Base-by-base conservation (phyloP, 2,797 vertebrate genomes). In the Sebastes jordani region DNA sequence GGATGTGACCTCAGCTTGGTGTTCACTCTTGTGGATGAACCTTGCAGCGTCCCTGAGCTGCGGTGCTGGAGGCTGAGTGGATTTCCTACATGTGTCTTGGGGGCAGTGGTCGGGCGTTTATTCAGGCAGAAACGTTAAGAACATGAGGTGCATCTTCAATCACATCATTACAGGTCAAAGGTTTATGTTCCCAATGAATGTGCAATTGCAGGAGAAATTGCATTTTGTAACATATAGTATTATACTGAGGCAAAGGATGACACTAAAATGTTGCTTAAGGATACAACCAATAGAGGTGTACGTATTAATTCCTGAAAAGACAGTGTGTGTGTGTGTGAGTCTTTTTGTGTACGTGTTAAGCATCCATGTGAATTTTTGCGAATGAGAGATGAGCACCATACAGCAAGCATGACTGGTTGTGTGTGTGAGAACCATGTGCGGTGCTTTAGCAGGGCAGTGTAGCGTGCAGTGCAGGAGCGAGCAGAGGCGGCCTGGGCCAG, bases 381-480 rank as follows among this genome's bases (percentile, higher is more conserved):
- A 82, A 75, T 54, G 68, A 78, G 55, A 58, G 71, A 78, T 74
- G 78, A 87, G 74, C 76, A 70, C 67, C 76, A 71, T 59, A 71
- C 70, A 75, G 65, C 84, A 77, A 77, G 78, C 87, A 62, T 83
- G 73, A 76, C 62, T 88, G 85, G 61, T 55, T 68, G 66, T 72
- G 75, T 82, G 94, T 94, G 95, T 95, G 95, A 92, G 95, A 96
- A 95, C 92, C 90, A 85, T 92, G 84, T 81, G 81, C 82, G 42
- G 69, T 77, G 89, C 93, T 95, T 94, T 94, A 95, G 88, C 85
- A 64, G 92, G 71, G 92, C 95, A 96, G 90, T 93, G 95, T 96
- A 96, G 95, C 96, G 95, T 96, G 95, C 86, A 91, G 96, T 95
- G 93, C 96, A 95, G 96, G 94, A 93, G 94, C 88, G 95, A 95